Conservation (phyloP, 1,140 invertebrate genomes). For the Aphelenchoides fujianensis region DNA sequence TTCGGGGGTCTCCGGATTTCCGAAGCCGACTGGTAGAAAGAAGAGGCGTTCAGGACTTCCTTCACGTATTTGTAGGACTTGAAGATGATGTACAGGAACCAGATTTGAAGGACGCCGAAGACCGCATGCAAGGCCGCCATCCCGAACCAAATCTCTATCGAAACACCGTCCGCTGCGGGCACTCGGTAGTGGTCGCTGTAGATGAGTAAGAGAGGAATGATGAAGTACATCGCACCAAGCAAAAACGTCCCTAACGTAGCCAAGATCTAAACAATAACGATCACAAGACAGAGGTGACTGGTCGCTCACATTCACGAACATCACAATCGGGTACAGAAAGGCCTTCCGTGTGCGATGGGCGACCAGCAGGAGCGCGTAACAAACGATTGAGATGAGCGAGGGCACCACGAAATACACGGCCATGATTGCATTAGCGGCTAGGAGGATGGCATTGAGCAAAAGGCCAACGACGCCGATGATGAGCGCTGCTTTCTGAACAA, state of each 20-base stretch:
- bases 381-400: neutral
- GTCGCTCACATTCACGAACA: neutral
- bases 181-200: neutral
- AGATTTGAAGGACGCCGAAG: neutral
- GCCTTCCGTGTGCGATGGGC: neutral
- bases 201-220: neutral
- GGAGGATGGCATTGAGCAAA: neutral
- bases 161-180: neutral
- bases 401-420: neutral
- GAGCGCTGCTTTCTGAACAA: neutral
- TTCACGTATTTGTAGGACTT: slow-evolving; percentile 1
- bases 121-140: neutral
- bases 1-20: neutral
- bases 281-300: too few relatives aligned
- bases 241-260: neutral
- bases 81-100: neutral
- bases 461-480: neutral
- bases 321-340: neutral
- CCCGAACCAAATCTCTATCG: neutral
- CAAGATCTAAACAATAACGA: neutral
- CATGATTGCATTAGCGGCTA: neutral
- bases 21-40: neutral
- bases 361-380: neutral
- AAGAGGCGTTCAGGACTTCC: neutral
- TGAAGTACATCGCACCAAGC: neutral